A percentile compares a stretch with the other conserved stretches of the same genome.
These are phyloP conservation scores for Allophyes oxyacanthae DNA, from an alignment of 2,888 invertebrate genomes.

Conservation along the genomic window DNA sequence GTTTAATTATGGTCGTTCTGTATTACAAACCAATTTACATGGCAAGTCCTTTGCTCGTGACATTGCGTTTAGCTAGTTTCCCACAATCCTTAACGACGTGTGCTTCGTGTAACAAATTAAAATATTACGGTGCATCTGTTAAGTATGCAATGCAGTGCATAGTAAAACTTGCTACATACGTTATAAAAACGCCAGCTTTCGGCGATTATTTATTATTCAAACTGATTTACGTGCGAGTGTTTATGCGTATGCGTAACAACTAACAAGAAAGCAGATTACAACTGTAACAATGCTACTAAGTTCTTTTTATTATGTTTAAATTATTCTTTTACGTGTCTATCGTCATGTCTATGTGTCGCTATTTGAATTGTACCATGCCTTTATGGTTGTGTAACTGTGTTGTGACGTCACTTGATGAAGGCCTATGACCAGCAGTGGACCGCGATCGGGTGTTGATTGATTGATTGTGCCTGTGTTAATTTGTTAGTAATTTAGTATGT, in stretches of 20 bases:
- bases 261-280: conserved; percentile 60
- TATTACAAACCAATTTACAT: conserved; percentile 55
- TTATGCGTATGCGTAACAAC: conserved; percentile 55
- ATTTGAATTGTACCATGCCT: conserved; percentile 42
- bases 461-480: conserved; percentile 29
- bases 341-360: conserved; percentile 31
- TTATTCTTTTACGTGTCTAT: conserved; percentile 48
- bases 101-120: conserved; percentile 76
- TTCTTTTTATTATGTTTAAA: conserved; percentile 44
- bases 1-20: conserved; percentile 52
- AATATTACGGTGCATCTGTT: conserved; percentile 80
- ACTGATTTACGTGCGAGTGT: conserved; percentile 70
- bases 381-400: conserved; percentile 15
- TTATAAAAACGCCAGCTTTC: conserved; percentile 65
- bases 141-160: conserved; percentile 72
- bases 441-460: too few species aligned
- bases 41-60: conserved; percentile 62
- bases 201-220: conserved; percentile 78
- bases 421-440: too few species aligned
- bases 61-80: conserved; percentile 60
- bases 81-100: conserved; percentile 58
- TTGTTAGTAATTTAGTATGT: conserved; percentile 40
- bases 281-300: conserved; percentile 44
- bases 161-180: conserved; percentile 57
- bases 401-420: too few species aligned